A percentile compares a stretch with the other conserved stretches of the same genome.
phyloP scores from a whole-genome alignment of 2,113 vertebrate genomes.

The Microtus pennsylvanicus region DNA sequence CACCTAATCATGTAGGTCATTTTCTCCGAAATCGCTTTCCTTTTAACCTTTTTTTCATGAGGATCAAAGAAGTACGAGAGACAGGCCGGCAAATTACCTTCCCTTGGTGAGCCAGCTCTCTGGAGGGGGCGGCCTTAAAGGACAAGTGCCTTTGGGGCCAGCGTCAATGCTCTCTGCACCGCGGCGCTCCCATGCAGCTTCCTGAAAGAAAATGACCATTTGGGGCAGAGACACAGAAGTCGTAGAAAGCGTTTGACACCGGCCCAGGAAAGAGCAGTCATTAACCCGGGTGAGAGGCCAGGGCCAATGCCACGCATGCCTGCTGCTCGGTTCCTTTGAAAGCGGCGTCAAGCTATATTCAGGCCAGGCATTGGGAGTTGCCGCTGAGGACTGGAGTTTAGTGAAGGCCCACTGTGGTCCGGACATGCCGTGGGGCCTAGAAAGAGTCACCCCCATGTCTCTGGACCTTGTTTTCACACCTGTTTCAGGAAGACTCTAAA shows the following conservation, averaged over 20 bases:
- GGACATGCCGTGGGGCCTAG: not conserved
- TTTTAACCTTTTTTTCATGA: conserved; percentile 62
- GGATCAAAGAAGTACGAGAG: conserved; percentile 47
- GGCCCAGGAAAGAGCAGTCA: not conserved
- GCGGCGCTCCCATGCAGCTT: not conserved
- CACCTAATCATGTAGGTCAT: conserved; percentile 70
- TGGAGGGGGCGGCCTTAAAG: not conserved
- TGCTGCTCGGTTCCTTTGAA: not conserved
- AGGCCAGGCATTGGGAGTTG: not conserved
- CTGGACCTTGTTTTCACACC: not conserved
- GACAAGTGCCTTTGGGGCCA: conserved; percentile 5
- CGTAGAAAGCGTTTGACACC: not conserved
- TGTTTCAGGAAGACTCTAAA: not conserved
- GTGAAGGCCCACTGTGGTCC: not conserved
- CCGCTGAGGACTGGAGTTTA: not conserved
- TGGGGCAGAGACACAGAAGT: not conserved
- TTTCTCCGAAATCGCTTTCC: conserved; percentile 72
- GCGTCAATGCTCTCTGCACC: conserved; percentile 49
- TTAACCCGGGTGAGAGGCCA: not conserved
- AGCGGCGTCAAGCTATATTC: not conserved
- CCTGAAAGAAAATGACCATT: conserved; percentile 7
- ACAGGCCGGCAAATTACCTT: conserved; percentile 13
- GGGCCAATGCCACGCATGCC: not conserved
- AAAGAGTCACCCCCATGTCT: not conserved
- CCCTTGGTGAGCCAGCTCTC: not conserved